Conservation (phyloP, 2,113 vertebrate genomes). For the Gavia stellata region DNA sequence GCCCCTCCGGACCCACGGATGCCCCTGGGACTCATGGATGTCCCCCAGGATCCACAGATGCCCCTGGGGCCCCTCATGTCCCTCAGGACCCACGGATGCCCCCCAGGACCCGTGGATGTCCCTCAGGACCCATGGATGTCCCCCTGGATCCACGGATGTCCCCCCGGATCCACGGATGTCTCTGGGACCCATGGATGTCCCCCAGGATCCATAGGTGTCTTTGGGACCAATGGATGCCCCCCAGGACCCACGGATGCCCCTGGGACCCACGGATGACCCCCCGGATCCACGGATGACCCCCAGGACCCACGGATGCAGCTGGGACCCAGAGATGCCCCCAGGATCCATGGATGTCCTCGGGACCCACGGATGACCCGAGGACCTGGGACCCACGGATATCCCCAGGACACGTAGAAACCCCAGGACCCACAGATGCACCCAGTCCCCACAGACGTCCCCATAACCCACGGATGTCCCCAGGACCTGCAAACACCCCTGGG, state of each 20-base stretch:
- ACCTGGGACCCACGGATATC: background rate
- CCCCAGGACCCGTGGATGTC: accelerated
- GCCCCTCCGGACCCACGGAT: too few species aligned
- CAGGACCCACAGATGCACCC: background rate
- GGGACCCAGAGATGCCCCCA: background rate
- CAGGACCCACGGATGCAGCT: too few species aligned
- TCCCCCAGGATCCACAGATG: background rate
- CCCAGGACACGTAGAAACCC: too few species aligned
- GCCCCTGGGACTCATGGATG: background rate
- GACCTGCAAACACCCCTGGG: background rate
- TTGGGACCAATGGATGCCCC: too few species aligned
- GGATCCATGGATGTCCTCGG: too few species aligned
- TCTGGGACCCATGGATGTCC: background rate
- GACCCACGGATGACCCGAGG: too few species aligned
- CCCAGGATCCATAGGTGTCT: too few species aligned
- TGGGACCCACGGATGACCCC: background rate
- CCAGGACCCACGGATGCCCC: background rate
- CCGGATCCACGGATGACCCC: background rate
- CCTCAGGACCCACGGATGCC: background rate
- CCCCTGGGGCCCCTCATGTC: too few species aligned
- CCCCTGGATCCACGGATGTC: accelerated
- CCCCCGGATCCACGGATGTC: accelerated
- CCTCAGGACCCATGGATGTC: too few species aligned
- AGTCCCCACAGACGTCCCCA: too few species aligned
- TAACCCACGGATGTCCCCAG: background rate